Base-by-base conservation (phyloP, 1,140 invertebrate genomes). In the Magallana gigas region DNA sequence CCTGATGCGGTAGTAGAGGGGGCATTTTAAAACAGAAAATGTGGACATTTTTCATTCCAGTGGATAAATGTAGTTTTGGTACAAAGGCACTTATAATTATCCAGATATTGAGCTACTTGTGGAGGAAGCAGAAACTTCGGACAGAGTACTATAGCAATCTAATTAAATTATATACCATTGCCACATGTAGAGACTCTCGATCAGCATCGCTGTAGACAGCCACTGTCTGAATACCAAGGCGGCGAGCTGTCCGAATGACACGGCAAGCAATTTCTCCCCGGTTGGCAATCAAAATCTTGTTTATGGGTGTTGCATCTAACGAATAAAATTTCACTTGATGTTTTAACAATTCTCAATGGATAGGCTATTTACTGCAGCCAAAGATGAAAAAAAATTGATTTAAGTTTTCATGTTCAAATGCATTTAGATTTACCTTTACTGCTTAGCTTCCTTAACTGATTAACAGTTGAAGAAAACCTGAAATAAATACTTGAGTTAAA, bases 251-350 rank as follows among this genome's bases (percentile, higher is more conserved):
- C 93, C 96, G 96, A 88, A 95, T 95, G 8, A 99, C 97, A 62
- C 99, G 96, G 93, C 98, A 99, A 81, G 99, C 98, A 94, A 99
- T 99, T 95, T 99, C 99, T 23, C 99, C 99, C 91, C 99, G 95
- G 95, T 99, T 99, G 16, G 99, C 98, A 91, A 99, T 98, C 9
- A 99, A 83, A 12, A 94, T 90, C 88, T 94, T 94, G 62, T 93
- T 90, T 11, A 94, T 92, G 3, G 91, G 90, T 12, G 87, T 87
- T 80, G 85, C 59, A 71, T 29, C 87, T 89, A 29, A n/a, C 84
- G 86, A 18, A 1, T 48, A 83, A 76, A 87, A 71, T 48, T 48
- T 48, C 36, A 48, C 36, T 48, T 48, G 36, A 48, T 48, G 5
- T 48, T 48, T 4, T 48, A 48, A 48, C 2, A 48, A 48, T 48